Base-by-base conservation (phyloP, 1,140 invertebrate genomes). In the Formica selysi region DNA sequence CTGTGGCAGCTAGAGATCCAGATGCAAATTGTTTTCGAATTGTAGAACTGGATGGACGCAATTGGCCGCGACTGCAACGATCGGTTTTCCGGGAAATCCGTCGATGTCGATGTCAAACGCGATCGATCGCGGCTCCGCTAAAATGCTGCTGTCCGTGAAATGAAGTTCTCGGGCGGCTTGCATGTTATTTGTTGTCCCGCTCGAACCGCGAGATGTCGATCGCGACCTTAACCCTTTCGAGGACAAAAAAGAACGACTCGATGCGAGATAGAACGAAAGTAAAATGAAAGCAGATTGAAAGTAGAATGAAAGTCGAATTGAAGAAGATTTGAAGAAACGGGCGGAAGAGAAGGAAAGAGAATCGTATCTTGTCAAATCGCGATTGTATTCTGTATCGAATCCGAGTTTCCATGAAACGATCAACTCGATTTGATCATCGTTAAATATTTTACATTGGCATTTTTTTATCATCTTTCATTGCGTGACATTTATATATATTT, bases 141-240 rank as follows among this genome's bases (percentile, higher is more conserved):
- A 61, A 81, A 81, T 22, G n/a, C 19, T 48, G 32, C 38, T 29
- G 54, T 70, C 32, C 48, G 48, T 67, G 48, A 57, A 71, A 83
- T 74, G 36, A 70, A 73, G 19, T 44, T 61, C 38, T 48, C 68
- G 68, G 38, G 1, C 22, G 36, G 10, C 13, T 32, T 32, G 51
- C 67, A 26, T 59, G 79, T 61, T 73, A 59, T 61, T 81, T 73
- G 36, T 73, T 38, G 26, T 22, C 32, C 41, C 41, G 41, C 0
- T 26, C 13, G 44, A 79, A 54, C n/a, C 29, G 44, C 62, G 32
- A 54, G 41, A 68, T 7, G 41, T 71, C 67, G 67, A 73, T 32
- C 36, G 67, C 54, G 79, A 83, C 79, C 79, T 83, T 83, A 83
- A 83, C 79, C 54, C 68, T 73, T 48, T 61, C 26, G 38, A 22